phyloP scores from a whole-genome alignment of 1,140 invertebrate genomes.

The Aphidius gifuensis region DNA sequence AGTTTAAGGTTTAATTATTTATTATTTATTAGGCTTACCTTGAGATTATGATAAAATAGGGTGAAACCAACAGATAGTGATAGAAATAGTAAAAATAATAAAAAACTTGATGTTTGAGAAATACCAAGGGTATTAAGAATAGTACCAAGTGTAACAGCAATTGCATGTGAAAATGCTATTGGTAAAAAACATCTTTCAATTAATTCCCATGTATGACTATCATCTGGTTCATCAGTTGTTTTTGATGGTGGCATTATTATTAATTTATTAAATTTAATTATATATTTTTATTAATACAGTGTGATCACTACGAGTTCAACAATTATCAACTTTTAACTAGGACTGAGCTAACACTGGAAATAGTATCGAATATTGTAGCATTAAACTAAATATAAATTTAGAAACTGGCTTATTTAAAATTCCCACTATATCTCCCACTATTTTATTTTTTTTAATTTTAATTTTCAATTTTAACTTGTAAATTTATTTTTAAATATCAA shows the following conservation, averaged over 20 bases:
- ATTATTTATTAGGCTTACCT: conserved; percentile 57
- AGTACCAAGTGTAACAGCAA: conserved; percentile 69
- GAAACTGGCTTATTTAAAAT: conserved; percentile 16
- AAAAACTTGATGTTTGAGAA: conserved; percentile 70
- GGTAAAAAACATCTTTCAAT: conserved; percentile 74
- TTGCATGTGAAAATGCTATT: conserved; percentile 72
- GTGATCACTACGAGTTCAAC: conserved; percentile 3
- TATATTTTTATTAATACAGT: conserved; percentile 1
- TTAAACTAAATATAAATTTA: conserved; percentile 50
- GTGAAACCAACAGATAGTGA: conserved; percentile 67
- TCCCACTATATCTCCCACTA: conserved; percentile 21
- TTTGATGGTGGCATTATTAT: conserved; percentile 38
- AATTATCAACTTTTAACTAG: conserved; percentile 44
- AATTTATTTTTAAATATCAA: not conserved
- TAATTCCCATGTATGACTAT: conserved; percentile 68
- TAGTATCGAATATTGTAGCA: conserved; percentile 43
- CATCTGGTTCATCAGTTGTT: conserved; percentile 42
- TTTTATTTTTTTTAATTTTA: conserved; percentile 10
- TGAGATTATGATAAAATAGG: conserved; percentile 77
- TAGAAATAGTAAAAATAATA: conserved; percentile 71
- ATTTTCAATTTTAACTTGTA: not conserved
- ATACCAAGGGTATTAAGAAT: conserved; percentile 68
- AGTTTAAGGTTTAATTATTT: too few relatives aligned
- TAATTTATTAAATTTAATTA: not conserved
- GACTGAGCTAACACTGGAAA: conserved; percentile 51